phyloP scores from a whole-genome alignment of 2,113 vertebrate genomes.

The Myotis davidii region DNA sequence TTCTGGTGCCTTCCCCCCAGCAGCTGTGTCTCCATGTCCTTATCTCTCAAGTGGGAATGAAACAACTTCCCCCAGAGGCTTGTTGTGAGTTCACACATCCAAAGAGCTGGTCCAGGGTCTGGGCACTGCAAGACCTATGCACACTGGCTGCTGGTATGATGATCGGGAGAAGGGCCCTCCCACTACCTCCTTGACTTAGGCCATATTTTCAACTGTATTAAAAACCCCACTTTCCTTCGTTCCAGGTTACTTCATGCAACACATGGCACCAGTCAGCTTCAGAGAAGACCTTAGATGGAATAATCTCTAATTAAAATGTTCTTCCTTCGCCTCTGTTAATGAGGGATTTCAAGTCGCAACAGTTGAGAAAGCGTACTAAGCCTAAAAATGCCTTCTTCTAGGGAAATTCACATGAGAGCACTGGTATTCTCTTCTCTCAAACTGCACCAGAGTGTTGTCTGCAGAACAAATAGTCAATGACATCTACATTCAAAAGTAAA shows the following conservation, averaged over 20 bases:
- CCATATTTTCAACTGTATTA: conserved; percentile 39
- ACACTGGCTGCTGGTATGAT: background rate
- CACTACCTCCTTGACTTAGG: background rate
- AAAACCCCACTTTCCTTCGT: background rate
- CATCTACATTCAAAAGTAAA: conserved; percentile 24
- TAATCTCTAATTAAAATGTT: conserved; percentile 17
- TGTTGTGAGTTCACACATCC: background rate
- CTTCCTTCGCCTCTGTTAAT: background rate
- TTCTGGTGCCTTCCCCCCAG: background rate
- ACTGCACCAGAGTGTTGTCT: background rate
- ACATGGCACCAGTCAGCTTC: background rate
- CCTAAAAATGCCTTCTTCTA: conserved; percentile 9
- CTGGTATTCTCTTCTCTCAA: too few species aligned
- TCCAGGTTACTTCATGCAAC: conserved; percentile 35
- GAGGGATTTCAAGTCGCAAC: background rate
- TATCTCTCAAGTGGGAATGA: background rate
- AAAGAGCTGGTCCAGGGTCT: background rate
- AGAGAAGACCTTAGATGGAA: conserved; percentile 30
- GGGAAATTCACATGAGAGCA: background rate
- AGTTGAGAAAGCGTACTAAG: conserved; percentile 11
- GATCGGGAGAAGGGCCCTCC: background rate
- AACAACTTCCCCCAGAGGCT: background rate
- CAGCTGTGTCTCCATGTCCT: background rate
- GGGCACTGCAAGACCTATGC: accelerated
- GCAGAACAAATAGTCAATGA: background rate